These are phyloP conservation scores for Chloroceryle amazona DNA, from an alignment of 2,797 vertebrate genomes.

Conservation along the genomic window DNA sequence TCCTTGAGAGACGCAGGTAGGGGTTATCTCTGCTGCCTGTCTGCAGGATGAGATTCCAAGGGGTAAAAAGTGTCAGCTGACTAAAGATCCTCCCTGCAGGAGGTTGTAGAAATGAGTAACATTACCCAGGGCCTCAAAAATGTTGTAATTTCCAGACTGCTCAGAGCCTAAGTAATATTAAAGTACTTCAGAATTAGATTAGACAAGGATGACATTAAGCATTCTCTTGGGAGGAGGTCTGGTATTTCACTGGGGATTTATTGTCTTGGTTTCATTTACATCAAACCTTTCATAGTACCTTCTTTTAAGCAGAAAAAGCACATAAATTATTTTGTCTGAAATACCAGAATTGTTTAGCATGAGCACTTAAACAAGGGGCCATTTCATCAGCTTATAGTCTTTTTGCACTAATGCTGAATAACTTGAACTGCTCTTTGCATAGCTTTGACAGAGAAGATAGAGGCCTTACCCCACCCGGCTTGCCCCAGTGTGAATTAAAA, in stretches of 20 bases:
- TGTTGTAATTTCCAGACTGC: background rate
- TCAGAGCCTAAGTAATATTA: background rate
- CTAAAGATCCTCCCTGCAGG: background rate
- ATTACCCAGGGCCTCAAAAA: background rate
- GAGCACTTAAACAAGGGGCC: background rate
- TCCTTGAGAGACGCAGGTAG: background rate
- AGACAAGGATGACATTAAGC: background rate
- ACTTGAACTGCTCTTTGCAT: background rate
- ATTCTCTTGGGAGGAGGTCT: background rate
- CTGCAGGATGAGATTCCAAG: background rate
- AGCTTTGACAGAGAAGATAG: background rate
- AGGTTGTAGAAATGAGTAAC: background rate
- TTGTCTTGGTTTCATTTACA: slow-evolving; percentile 22
- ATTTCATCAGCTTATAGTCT: background rate
- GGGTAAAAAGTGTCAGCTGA: background rate
- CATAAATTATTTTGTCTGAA: background rate
- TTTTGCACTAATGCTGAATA: background rate
- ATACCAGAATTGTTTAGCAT: background rate
- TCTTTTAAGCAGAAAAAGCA: slow-evolving; percentile 17
- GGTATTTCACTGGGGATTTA: background rate
- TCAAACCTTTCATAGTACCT: background rate
- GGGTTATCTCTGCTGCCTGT: background rate
- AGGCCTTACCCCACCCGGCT: background rate
- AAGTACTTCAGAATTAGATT: slow-evolving; percentile 26
- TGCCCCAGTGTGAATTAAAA: background rate